These are phyloP conservation scores for Zygogramma bicolorata DNA, from an alignment of 2,888 invertebrate species.

Conservation along the genomic window DNA sequence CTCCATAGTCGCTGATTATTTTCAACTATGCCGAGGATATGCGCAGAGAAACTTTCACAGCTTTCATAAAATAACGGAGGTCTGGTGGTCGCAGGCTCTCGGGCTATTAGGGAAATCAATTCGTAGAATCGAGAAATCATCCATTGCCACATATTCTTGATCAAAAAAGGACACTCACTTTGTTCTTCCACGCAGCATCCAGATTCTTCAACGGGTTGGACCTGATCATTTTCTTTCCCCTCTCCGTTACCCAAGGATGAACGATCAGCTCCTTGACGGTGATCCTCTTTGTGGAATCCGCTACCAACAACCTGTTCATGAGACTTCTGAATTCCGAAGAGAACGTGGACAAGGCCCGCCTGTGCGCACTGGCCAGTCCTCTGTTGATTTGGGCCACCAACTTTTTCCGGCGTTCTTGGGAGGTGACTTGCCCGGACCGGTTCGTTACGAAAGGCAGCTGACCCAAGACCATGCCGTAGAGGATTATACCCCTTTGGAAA, in stretches of 20 bases:
- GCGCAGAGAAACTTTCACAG: too few species aligned
- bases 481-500: slow-evolving; percentile 71
- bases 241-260: slow-evolving; percentile 73
- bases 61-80: too few species aligned
- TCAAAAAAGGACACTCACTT: slow-evolving; percentile 20
- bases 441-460: slow-evolving; percentile 75
- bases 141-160: background rate
- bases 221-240: slow-evolving; percentile 69
- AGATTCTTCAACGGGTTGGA: slow-evolving; percentile 67
- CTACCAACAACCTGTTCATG: slow-evolving; percentile 70
- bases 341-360: slow-evolving; percentile 68
- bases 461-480: slow-evolving; percentile 82
- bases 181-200: slow-evolving; percentile 57
- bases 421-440: slow-evolving; percentile 63
- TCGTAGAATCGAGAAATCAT: too few species aligned
- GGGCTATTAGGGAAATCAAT: too few species aligned
- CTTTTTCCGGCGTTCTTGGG: slow-evolving; percentile 71
- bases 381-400: slow-evolving; percentile 76
- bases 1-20: too few species aligned
- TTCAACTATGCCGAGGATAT: too few species aligned
- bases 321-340: slow-evolving; percentile 67
- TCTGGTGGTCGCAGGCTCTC: too few species aligned
- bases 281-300: slow-evolving; percentile 70
- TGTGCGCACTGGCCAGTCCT: slow-evolving; percentile 74
- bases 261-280: slow-evolving; percentile 71